Evolutionary conservation across 2,888 invertebrate genomes (phyloP).

Genomic region (Parnassius apollo): DNA sequence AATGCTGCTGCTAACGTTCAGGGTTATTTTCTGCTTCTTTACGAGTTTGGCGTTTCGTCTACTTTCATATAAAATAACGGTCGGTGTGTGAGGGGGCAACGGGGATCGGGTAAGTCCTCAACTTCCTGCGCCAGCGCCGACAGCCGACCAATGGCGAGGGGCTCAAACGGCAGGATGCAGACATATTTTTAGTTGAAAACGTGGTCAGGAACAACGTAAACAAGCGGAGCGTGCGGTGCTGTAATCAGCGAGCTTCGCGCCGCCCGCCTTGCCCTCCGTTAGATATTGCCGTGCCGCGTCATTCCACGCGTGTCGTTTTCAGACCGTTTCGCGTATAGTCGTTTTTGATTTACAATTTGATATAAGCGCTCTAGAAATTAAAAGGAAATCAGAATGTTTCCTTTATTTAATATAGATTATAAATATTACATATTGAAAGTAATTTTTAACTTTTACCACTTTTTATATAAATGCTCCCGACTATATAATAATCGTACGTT

Average conservation of each 20-base stretch:
- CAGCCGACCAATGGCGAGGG: conserved; percentile 73
- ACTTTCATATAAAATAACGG: conserved; percentile 64
- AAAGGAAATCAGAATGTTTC: conserved; percentile 2
- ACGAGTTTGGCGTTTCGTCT: conserved; percentile 65
- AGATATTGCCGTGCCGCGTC: conserved; percentile 39
- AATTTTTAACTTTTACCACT: background rate
- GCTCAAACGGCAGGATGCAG: conserved; percentile 79
- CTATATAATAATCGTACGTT: background rate
- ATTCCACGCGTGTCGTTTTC: conserved; percentile 41
- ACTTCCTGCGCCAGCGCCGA: conserved; percentile 64
- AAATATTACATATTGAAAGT: too few relatives aligned
- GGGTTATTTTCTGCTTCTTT: conserved; percentile 78
- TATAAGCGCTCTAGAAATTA: conserved; percentile 9
- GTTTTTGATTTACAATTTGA: conserved; percentile 37
- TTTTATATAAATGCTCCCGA: background rate
- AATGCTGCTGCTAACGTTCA: conserved; percentile 74
- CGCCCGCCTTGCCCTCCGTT: conserved; percentile 38
- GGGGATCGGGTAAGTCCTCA: conserved; percentile 60
- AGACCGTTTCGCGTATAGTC: conserved; percentile 40
- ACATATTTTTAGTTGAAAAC: conserved; percentile 77
- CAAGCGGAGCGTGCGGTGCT: conserved; percentile 61
- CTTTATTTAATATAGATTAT: background rate
- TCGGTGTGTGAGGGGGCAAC: conserved; percentile 43
- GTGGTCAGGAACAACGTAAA: conserved; percentile 78
- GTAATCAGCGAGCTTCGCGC: conserved; percentile 37